A percentile compares a stretch with the other conserved stretches of the same genome.
These are phyloP conservation scores for Cenopis cana DNA, from an alignment of 2,888 invertebrate genomes.

Conservation along the genomic window DNA sequence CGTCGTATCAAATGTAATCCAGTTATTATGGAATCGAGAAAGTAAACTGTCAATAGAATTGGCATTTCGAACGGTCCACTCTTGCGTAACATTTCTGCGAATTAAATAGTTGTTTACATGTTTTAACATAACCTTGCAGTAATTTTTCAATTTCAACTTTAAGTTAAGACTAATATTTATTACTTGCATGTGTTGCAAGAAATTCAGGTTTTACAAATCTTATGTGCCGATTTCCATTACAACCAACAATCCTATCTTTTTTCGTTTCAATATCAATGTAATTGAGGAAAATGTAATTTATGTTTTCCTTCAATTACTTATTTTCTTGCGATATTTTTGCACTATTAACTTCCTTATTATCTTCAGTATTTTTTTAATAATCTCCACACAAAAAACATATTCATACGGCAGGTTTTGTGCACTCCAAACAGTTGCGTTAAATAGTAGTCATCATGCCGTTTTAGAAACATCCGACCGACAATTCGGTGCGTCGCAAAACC, in stretches of 20 bases:
- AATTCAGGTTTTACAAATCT: neutral
- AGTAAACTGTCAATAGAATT: slow-evolving; percentile 27
- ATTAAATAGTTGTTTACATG: slow-evolving; percentile 23
- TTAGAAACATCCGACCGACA: slow-evolving; percentile 10
- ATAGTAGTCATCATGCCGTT: neutral
- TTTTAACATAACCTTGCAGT: slow-evolving; percentile 2
- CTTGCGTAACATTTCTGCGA: slow-evolving; percentile 24
- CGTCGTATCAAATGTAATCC: slow-evolving; percentile 21
- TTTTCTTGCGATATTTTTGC: neutral
- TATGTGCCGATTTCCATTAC: neutral
- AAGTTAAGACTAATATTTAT: neutral
- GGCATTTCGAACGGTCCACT: slow-evolving; percentile 19
- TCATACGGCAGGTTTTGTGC: too few relatives aligned
- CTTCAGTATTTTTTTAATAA: neutral
- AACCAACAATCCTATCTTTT: neutral
- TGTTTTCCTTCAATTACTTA: neutral
- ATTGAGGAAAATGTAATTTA: neutral
- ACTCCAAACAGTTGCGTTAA: neutral
- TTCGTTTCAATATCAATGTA: neutral
- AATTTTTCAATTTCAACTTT: neutral
- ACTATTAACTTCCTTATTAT: neutral
- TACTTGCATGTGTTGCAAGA: neutral
- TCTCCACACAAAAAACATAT: too few relatives aligned
- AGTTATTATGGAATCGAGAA: slow-evolving; percentile 29
- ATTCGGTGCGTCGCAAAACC: slow-evolving; percentile 16